Base-by-base conservation (phyloP, 2,113 vertebrate species). In the Centropristis striata region DNA sequence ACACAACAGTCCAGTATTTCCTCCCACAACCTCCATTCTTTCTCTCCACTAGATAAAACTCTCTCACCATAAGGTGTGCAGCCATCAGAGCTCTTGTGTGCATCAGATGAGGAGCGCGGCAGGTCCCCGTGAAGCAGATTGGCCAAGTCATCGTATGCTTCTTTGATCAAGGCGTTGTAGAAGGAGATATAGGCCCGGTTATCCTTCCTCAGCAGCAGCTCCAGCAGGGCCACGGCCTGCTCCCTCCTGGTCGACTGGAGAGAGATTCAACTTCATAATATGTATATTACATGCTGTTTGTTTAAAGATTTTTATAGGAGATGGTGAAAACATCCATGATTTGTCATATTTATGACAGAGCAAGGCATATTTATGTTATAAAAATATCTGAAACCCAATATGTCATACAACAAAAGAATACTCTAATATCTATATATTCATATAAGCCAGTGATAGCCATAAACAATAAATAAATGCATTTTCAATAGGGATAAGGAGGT, bases 131-230 rank as follows among this genome's bases (percentile, higher is more conserved):
- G 94, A 16, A 99, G 96, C 86, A 97, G 93, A 0, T 71, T 91
- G 60, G 98, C 98, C 83, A 99, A 95, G 89, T 99, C 97, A 70
- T 94, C 90, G 71, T 99, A 99, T 0, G 95, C 92, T 91, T 99
- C 97, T 0, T 94, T 95, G 46, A 97, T 87, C 0, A 99, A 86
- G 25, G 98, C 97, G 39, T 99, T 99, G 91, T 99, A 99, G 92
- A 99, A 98, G 5, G 98, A 99, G 89, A 97, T 93, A 51, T 97
- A 98, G 6, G 96, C 91, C 49, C 86, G 80, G 88, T 98, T 97
- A 91, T 97, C 96, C 90, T 99, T 99, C 47, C 67, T 86, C 78
- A 99, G 94, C 80, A 99, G 92, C 51, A 96, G 80, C 69, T 96
- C 96, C 72, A 99, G 84, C 69, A 99, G 88, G 28, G 92, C 90